These are phyloP conservation scores for Aplochiton taeniatus DNA, from an alignment of 2,797 vertebrate species.

Conservation along the genomic window DNA sequence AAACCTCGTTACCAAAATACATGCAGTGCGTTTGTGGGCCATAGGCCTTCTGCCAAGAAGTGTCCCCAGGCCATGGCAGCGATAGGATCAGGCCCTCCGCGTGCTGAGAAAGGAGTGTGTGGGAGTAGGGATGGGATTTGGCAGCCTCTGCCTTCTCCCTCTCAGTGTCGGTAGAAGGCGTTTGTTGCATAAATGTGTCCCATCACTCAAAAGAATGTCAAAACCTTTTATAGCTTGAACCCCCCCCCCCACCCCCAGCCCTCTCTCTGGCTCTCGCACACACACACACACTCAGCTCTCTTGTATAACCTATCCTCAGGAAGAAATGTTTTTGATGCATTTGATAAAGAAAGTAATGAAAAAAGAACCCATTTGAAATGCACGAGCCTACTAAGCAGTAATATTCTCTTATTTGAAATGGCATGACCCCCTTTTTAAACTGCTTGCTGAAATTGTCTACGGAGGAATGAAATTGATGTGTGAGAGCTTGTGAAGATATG, in stretches of 20 bases:
- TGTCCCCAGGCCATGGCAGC: constrained; percentile 51
- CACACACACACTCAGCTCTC: constrained; percentile 23
- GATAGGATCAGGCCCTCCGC: constrained; percentile 42
- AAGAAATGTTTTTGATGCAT: constrained; percentile 58
- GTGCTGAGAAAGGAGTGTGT: constrained; percentile 58
- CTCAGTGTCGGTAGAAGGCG: constrained; percentile 59
- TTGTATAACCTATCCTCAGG: constrained; percentile 68
- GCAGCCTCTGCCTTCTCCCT: constrained; percentile 54
- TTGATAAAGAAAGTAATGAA: constrained; percentile 62
- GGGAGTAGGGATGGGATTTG: constrained; percentile 70
- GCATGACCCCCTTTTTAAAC: constrained; percentile 70
- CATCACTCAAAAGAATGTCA: constrained; percentile 74
- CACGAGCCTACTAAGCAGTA: constrained; percentile 60
- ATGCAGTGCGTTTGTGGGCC: constrained; percentile 47
- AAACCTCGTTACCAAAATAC: background rate
- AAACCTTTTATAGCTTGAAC: constrained; percentile 47
- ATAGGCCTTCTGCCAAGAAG: constrained; percentile 54
- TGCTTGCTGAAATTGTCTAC: constrained; percentile 69
- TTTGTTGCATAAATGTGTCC: constrained; percentile 75
- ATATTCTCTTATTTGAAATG: constrained; percentile 68
- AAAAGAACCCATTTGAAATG: constrained; percentile 55
- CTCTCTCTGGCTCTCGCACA: background rate
- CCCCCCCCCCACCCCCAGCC: constrained; percentile 52
- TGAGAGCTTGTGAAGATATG: constrained; percentile 57
- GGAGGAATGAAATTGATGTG: constrained; percentile 65